Conservation (phyloP, 2,113 vertebrate genomes). For the Nipponia nippon region DNA sequence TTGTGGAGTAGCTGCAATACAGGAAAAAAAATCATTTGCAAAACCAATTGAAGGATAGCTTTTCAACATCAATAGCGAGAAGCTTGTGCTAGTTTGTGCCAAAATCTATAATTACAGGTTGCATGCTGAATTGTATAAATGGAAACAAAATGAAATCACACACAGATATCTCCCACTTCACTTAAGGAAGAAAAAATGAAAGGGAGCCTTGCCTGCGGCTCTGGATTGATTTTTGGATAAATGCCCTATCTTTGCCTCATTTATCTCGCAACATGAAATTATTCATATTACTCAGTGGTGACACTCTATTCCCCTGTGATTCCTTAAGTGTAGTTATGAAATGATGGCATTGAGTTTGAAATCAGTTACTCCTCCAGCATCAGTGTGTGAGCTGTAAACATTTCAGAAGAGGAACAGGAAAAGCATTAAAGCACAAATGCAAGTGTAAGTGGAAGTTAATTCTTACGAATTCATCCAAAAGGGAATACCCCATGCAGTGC, state of each 20-base stretch:
- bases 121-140: neutral
- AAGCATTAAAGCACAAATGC: neutral
- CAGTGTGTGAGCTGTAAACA: neutral
- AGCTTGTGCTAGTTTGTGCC: neutral
- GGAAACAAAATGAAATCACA: neutral
- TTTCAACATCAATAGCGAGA: neutral
- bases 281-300: constrained; percentile 19
- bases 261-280: constrained; percentile 22
- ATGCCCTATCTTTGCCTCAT: neutral
- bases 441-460: neutral
- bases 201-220: neutral
- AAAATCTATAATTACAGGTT: neutral
- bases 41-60: neutral
- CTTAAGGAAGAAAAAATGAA: neutral
- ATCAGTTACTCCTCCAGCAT: neutral
- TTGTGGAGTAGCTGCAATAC: neutral
- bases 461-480: neutral
- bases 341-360: neutral
- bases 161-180: neutral
- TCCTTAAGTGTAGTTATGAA: constrained; percentile 5
- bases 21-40: neutral
- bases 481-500: neutral
- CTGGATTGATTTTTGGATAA: constrained; percentile 46
- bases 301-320: neutral
- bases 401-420: neutral